Conservation (phyloP, 1,140 invertebrate species). For the Idris sp. region DNA sequence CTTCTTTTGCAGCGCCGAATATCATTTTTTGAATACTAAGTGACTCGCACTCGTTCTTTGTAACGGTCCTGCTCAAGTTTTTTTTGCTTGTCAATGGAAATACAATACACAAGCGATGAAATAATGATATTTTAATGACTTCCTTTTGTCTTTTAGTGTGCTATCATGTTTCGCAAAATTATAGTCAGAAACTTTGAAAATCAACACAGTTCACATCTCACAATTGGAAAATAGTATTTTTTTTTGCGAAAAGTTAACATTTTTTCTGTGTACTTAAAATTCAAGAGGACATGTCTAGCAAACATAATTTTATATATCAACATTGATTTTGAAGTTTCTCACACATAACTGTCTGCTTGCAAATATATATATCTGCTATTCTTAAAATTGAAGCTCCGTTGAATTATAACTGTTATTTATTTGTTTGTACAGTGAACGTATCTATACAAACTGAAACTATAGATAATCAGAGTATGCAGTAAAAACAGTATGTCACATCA, state of each 20-base stretch:
- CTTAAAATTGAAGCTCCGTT: too few relatives aligned
- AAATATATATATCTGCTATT: not conserved
- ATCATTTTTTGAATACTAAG: slow-evolving; percentile 57
- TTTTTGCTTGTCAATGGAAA: slow-evolving; percentile 21
- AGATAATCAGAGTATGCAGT: slow-evolving; percentile 3
- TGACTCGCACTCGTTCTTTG: slow-evolving; percentile 13
- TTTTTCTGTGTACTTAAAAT: too few relatives aligned
- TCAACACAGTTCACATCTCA: too few relatives aligned
- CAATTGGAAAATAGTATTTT: too few relatives aligned
- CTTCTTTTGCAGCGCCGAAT: slow-evolving; percentile 27
- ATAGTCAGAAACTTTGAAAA: too few relatives aligned
- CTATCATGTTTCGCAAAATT: too few relatives aligned
- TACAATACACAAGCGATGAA: slow-evolving; percentile 3
- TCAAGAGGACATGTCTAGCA: too few relatives aligned
- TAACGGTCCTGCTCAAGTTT: slow-evolving; percentile 35
- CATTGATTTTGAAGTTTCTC: too few relatives aligned
- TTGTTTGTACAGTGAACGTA: slow-evolving; percentile 1
- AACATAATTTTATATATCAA: too few relatives aligned
- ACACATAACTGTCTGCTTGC: too few relatives aligned
- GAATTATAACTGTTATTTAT: slow-evolving; percentile 4
- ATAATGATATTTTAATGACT: not conserved
- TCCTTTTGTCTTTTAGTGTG: too few relatives aligned
- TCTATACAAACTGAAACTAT: not conserved
- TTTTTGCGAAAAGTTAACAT: too few relatives aligned
- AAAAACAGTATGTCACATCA: slow-evolving; percentile 20